Conservation (phyloP, 2,888 invertebrate genomes). For the Ellobium chinense region DNA sequence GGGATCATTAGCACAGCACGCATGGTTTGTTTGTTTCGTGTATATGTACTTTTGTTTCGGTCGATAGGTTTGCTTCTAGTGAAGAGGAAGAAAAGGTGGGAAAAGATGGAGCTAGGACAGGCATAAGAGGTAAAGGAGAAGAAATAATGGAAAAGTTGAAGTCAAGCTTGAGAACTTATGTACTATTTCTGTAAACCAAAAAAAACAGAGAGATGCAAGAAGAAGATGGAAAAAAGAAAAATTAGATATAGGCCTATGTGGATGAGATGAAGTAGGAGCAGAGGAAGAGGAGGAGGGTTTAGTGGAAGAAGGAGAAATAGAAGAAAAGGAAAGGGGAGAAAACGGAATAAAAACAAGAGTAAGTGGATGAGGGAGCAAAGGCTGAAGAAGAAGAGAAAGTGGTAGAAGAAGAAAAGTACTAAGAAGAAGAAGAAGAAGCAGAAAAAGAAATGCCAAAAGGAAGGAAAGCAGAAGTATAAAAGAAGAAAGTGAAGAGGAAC, state of each 20-base stretch:
- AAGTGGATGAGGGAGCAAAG: not conserved
- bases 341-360: not conserved
- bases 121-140: constrained; percentile 14
- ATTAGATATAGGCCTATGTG: no score
- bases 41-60: no score
- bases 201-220: constrained; percentile 2
- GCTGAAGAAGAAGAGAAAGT: not conserved
- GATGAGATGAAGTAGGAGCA: constrained; percentile 11
- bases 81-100: constrained; percentile 15
- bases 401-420: not conserved
- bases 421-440: not conserved
- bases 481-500: not conserved
- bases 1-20: no score
- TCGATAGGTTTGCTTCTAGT: no score
- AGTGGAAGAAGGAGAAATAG: not conserved
- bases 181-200: not conserved
- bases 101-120: constrained; percentile 12
- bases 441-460: not conserved
- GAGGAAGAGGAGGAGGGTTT: no score
- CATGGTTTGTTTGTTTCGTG: no score
- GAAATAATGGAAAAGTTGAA: constrained; percentile 25
- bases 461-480: not conserved
- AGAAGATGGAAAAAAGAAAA: constrained; percentile 15
- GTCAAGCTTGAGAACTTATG: not conserved
- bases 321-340: not conserved